Evolutionary conservation across 2,888 invertebrate species (phyloP).

Genomic region (Mayetiola destructor): DNA sequence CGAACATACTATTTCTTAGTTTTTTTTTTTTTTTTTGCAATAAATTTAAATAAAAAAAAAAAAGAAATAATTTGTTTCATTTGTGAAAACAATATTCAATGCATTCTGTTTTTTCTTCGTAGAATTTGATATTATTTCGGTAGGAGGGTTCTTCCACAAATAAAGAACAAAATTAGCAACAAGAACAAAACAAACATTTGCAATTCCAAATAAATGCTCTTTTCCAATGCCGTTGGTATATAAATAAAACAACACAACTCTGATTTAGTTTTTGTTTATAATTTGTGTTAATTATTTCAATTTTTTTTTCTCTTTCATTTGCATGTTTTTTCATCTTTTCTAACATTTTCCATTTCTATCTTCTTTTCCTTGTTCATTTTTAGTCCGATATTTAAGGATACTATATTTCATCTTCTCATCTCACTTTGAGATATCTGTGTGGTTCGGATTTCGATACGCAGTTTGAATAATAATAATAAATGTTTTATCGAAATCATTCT

Average conservation of each 20-base stretch:
- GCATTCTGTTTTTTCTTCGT: not conserved
- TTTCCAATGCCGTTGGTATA: conserved; percentile 15
- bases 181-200: conserved; percentile 14
- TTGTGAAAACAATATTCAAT: not conserved
- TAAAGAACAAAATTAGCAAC: conserved; percentile 10
- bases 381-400: no score
- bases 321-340: conserved; percentile 16
- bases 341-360: not conserved
- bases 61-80: not conserved
- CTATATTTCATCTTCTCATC: no score
- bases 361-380: conserved; percentile 11
- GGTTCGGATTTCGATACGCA: no score
- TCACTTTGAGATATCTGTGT: no score
- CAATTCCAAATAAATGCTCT: conserved; percentile 12
- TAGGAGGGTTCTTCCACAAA: no score
- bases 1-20: no score
- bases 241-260: conserved; percentile 23
- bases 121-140: not conserved
- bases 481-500: no score
- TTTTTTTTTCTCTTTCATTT: conserved; percentile 4
- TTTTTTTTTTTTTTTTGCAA: no score
- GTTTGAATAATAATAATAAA: no score
- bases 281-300: conserved; percentile 5
- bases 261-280: conserved; percentile 15
- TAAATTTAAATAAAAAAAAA: not conserved